These are phyloP conservation scores for Siniperca scherzeri DNA, from an alignment of 2,797 vertebrate species.

Conservation along the genomic window DNA sequence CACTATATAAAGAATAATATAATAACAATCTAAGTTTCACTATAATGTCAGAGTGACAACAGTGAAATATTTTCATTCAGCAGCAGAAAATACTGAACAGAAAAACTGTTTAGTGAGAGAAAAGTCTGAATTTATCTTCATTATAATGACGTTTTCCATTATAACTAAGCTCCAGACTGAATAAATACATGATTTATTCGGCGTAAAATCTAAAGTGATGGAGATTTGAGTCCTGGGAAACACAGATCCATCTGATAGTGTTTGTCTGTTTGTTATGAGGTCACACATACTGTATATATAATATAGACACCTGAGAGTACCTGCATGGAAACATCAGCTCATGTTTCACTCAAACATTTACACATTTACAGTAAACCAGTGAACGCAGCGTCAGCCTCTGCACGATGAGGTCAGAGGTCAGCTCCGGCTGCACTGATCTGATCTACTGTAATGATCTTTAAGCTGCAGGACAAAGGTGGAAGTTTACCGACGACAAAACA, in stretches of 20 bases:
- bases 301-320: not conserved
- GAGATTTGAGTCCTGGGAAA: too few species aligned
- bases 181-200: not conserved
- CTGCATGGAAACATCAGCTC: conserved; percentile 18
- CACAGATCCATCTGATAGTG: too few species aligned
- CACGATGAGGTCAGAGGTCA: not conserved
- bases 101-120: too few species aligned
- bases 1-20: too few species aligned
- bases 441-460: not conserved
- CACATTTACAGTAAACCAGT: not conserved
- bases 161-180: not conserved
- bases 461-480: too few species aligned
- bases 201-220: too few species aligned
- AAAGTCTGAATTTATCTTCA: too few species aligned
- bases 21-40: too few species aligned
- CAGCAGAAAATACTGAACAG: too few species aligned
- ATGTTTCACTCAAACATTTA: not conserved
- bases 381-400: not conserved
- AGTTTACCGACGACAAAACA: too few species aligned
- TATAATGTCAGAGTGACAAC: too few species aligned
- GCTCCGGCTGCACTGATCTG: not conserved
- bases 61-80: too few species aligned
- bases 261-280: not conserved
- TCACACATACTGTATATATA: not conserved
- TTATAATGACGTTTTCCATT: not conserved